Conservation (phyloP, 2,113 vertebrate genomes). For the Conger conger region DNA sequence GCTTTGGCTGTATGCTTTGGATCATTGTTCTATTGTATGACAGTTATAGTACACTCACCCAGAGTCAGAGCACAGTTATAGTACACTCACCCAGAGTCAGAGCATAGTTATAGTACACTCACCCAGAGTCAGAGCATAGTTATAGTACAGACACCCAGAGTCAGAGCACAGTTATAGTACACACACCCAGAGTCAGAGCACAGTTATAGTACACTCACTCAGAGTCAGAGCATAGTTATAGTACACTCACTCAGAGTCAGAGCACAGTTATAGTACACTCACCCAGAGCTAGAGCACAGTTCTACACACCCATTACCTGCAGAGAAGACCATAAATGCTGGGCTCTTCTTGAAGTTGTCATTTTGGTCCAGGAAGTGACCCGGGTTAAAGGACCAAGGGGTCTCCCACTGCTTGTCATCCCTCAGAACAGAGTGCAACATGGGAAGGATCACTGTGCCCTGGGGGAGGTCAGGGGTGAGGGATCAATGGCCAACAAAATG, state of each 20-base stretch:
- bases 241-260: too few relatives aligned
- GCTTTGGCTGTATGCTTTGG: too few relatives aligned
- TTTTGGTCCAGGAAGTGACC: conserved; percentile 55
- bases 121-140: too few relatives aligned
- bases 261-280: too few relatives aligned
- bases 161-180: too few relatives aligned
- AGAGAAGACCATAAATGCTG: conserved; percentile 61
- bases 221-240: background rate
- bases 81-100: too few relatives aligned
- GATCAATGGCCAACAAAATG: background rate
- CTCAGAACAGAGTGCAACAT: conserved; percentile 56
- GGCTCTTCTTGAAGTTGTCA: conserved; percentile 54
- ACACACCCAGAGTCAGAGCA: background rate
- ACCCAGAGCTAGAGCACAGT: too few relatives aligned
- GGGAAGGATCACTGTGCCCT: conserved; percentile 56
- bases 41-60: too few relatives aligned
- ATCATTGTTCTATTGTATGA: too few relatives aligned
- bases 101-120: too few relatives aligned
- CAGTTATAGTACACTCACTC: background rate
- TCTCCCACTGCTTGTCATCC: conserved; percentile 45
- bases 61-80: too few relatives aligned
- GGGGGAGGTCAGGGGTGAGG: background rate
- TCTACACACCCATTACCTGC: conserved; percentile 47
- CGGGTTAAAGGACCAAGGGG: conserved; percentile 53
- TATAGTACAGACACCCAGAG: too few relatives aligned